These are phyloP conservation scores for Drosophila nasuta DNA, from an alignment of 1,140 invertebrate species.

Conservation along the genomic window DNA sequence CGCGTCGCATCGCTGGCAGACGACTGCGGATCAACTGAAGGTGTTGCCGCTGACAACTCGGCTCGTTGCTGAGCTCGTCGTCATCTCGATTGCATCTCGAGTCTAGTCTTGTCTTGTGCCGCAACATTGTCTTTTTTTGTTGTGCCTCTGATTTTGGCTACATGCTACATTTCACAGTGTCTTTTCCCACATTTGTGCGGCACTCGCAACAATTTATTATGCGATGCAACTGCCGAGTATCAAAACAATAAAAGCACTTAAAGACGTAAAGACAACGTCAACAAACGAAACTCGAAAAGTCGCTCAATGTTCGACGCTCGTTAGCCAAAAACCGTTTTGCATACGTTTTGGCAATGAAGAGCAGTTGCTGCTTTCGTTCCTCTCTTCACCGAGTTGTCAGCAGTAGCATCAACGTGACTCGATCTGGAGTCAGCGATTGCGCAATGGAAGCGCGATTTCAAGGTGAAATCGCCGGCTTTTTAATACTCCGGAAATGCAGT, in stretches of 20 bases:
- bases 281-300: constrained; percentile 45
- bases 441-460: constrained; percentile 58
- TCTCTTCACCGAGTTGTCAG: background rate
- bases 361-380: background rate
- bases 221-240: constrained; percentile 21
- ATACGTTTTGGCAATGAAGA: constrained; percentile 31
- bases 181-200: constrained; percentile 57
- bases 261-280: background rate
- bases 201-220: constrained; percentile 57
- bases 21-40: constrained; percentile 23
- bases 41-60: constrained; percentile 20
- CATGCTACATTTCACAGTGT: constrained; percentile 18
- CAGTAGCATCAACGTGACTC: constrained; percentile 14
- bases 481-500: constrained; percentile 53
- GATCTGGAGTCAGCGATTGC: constrained; percentile 39
- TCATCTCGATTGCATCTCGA: constrained; percentile 27
- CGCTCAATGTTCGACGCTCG: constrained; percentile 53
- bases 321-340: constrained; percentile 62
- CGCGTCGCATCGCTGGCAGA: constrained; percentile 1
- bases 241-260: constrained; percentile 53
- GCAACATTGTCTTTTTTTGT: constrained; percentile 12
- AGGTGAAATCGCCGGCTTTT: constrained; percentile 71
- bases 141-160: constrained; percentile 23
- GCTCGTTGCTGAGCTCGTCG: background rate
- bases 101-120: constrained; percentile 6